Evolutionary conservation across 2,888 invertebrate species (phyloP).

Genomic region (Epinotia nisella): DNA sequence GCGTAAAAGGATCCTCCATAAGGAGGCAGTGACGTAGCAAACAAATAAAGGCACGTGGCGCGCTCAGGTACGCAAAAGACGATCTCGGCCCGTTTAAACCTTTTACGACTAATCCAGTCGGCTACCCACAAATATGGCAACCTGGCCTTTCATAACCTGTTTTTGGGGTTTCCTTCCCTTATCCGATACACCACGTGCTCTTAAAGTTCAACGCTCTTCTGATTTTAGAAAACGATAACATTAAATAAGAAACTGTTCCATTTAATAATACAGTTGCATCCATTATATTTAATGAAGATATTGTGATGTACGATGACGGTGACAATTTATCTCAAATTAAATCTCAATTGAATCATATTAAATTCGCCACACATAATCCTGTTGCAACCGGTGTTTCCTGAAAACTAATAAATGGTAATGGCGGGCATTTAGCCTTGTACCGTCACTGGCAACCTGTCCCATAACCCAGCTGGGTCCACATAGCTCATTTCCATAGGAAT

Average conservation of each 20-base stretch:
- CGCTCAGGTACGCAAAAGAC: slow-evolving; percentile 72
- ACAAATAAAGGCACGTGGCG: slow-evolving; percentile 71
- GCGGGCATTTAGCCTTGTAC: slow-evolving; percentile 62
- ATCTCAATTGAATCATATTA: slow-evolving; percentile 43
- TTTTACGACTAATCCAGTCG: slow-evolving; percentile 84
- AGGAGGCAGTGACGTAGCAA: slow-evolving; percentile 73
- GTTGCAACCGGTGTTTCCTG: slow-evolving; percentile 63
- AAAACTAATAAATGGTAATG: slow-evolving; percentile 68
- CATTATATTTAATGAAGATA: slow-evolving; percentile 36
- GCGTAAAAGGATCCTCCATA: slow-evolving; percentile 67
- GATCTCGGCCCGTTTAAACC: slow-evolving; percentile 79
- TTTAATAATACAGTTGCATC: slow-evolving; percentile 5
- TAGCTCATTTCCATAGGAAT: slow-evolving; percentile 77
- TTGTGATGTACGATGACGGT: slow-evolving; percentile 22
- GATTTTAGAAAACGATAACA: slow-evolving; percentile 38
- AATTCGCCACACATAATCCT: slow-evolving; percentile 44
- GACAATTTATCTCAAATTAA: slow-evolving; percentile 43
- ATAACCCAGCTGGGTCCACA: slow-evolving; percentile 57
- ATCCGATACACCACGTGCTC: slow-evolving; percentile 63
- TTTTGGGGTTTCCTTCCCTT: slow-evolving; percentile 82
- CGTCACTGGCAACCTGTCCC: slow-evolving; percentile 55
- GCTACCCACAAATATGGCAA: slow-evolving; percentile 80
- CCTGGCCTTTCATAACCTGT: slow-evolving; percentile 82
- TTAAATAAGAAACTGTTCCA: background rate
- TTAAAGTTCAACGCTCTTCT: slow-evolving; percentile 57